Base-by-base conservation (phyloP, 2,888 invertebrate species). In the Choristoneura rosaceana region DNA sequence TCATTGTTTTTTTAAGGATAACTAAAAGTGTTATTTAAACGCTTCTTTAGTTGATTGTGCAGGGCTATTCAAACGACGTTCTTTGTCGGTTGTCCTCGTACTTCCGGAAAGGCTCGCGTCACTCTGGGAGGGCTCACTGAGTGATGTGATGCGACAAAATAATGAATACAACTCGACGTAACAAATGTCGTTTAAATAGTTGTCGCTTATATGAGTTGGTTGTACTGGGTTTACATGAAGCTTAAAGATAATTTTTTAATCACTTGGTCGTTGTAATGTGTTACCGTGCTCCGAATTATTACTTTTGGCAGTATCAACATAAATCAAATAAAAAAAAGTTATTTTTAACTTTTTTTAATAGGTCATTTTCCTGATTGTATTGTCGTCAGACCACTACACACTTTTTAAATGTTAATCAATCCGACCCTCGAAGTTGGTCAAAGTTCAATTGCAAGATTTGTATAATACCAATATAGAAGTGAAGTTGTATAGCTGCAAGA, bases 61-160 rank as follows among this genome's bases (percentile, higher is more conserved):
- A 65, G 47, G 67, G 25, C 67, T 71, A 63, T 68, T 67, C 58
- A 71, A 58, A 4, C 25, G 62, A 50, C 5, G 17, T 41, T 67
- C 70, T 75, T 74, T 74, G 70, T 74, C 64, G 34, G 34, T 55
- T 15, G 17, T 55, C 50, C 76, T 55, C 25, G 55, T 17, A 85
- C 82, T 84, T 85, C 85, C 85, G 86, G 83, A 84, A 73, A 73
- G 67, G 66, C 71, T 75, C 79, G 76, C 78, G 77, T 78, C 85
- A 78, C 79, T 84, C 79, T 88, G 88, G 88, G 90, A 86, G 88
- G 88, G 84, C 87, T 80, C 77, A 81, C 79, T 83, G 82, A 87
- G 82, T 86, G 84, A 87, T 86, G 84, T 78, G 85, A 86, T 84
- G 87, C 84, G 84, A 87, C 87, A 82, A 87, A 87, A 87, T 87